Conservation (phyloP, 2,113 vertebrate genomes). For the Bucco capensis region DNA sequence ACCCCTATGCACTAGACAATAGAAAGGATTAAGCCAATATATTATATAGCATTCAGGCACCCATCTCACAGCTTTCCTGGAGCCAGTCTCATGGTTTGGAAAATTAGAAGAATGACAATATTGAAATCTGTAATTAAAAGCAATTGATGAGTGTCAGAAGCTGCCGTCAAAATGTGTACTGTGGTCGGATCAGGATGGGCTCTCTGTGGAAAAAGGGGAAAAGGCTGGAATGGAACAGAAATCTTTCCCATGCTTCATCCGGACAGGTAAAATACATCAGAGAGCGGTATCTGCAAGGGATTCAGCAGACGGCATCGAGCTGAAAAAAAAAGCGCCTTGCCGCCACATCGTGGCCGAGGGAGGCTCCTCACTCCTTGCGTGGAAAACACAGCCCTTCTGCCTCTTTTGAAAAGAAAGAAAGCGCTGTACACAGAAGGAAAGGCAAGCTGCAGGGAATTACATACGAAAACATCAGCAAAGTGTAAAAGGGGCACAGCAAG, state of each 20-base stretch:
- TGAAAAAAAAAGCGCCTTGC: not conserved
- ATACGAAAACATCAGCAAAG: rapidly evolving
- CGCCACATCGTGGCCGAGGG: not conserved
- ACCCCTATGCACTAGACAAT: not conserved
- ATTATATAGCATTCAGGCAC: not conserved
- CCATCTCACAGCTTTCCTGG: not conserved
- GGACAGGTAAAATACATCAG: not conserved
- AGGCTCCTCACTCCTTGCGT: not conserved
- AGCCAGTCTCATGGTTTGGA: not conserved
- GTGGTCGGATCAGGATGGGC: rapidly evolving
- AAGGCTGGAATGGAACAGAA: not conserved
- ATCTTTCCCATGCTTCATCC: not conserved
- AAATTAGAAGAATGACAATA: not conserved
- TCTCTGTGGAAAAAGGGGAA: not conserved
- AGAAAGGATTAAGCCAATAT: not conserved
- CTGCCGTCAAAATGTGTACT: not conserved
- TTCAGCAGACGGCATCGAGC: not conserved
- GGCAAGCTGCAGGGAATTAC: not conserved
- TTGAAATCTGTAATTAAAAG: conserved; percentile 32
- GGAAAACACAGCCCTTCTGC: no score
- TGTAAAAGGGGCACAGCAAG: rapidly evolving
- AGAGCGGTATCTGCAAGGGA: rapidly evolving
- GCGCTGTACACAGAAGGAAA: rapidly evolving
- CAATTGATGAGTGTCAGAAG: not conserved
- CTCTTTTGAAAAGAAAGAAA: not conserved